Base-by-base conservation (phyloP, 2,888 invertebrate genomes). In the Agrotis clavis region DNA sequence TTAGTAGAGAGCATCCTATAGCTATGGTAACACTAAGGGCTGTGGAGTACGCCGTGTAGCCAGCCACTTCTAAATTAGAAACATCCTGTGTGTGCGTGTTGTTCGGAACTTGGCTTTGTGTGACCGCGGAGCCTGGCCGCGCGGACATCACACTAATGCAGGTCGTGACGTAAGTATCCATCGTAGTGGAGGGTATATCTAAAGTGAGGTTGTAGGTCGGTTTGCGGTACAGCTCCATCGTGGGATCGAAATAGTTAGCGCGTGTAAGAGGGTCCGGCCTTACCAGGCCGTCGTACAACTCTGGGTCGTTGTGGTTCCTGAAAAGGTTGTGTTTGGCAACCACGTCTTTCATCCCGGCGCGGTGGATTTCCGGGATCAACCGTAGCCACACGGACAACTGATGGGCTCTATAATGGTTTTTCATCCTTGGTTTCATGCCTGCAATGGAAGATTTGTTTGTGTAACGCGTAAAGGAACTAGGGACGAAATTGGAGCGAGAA, bases 351-450 rank as follows among this genome's bases (percentile, higher is more conserved):
- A 98, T 98, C 66, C 98, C 98, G 0, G 98, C 98, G 61, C 98
- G 97, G 93, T 98, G 98, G 51, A 98, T 97, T 94, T 99, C 99
- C 11, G 99, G 99, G 86, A 99, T 98, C 68, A 99, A 97, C 72
- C 99, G 98, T 68, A 99, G 94, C 99, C 99, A 99, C 82, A 99
- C 98, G 75, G 99, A 99, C 81, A 99, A 97, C 93, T 99, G 99
- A 96, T 99, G 99, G n/a, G 99, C 99, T 59, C 99, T 97, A 96
- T 99, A 99, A 96, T 99, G 99, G 95, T 99, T 99, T 94, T 98
- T 98, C 97, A 99, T 98, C 87, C 98, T 97, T 18, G 99, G 99
- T 92, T 99, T 98, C 97, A 98, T 98, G 81, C 99, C 99, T 99
- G 97, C 88, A 93, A 94, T 84, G 88, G 87, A 92, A 91, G 90